Base-by-base conservation (phyloP, 2,888 invertebrate genomes). In the Stenodema calcarata region DNA sequence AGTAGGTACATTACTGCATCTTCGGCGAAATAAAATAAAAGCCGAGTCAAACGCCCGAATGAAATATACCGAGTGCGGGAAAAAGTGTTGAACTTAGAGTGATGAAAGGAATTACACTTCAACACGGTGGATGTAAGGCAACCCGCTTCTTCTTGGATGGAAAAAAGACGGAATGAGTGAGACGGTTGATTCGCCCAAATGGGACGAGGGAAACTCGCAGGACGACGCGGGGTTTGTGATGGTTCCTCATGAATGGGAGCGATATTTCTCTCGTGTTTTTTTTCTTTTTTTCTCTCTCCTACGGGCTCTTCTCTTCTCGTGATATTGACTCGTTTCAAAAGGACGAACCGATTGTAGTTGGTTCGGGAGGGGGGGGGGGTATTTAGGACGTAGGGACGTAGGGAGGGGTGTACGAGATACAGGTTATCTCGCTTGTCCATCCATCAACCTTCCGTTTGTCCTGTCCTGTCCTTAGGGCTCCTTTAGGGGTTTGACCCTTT, bases 301-400 rank as follows among this genome's bases (percentile, higher is more conserved):
- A 18, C 44, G 27, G 41, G 42, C 44, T 2, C 44, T 44, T 42
- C 75, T 78, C 23, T 4, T 42, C 78, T 27, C 41, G 42, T 78
- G 78, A 78, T 78, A 78, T 78, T 78, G 78, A 78, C 78, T 78
- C 78, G 78, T 78, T 78, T 44, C 44, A 78, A 78, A 78, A 78
- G 78, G 44, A 78, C 41, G 78, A 78, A 27, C 78, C 23, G 44
- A 78, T 44, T 44, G 78, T 18, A 35, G 62, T 23, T 11, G 47
- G 14, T 47, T 9, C 18, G n/a, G 16, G n/a, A 18, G 54, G 54
- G 54, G 54, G 16, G n/a, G 54, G 42, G 11, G 42, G 42, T n/a
- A n/a, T n/a, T n/a, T n/a, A n/a, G n/a, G n/a, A n/a, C n/a, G n/a
- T n/a, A n/a, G n/a, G n/a, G n/a, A n/a, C n/a, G n/a, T n/a, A 42